A percentile compares a stretch with the other conserved stretches of the same genome.
These are phyloP conservation scores for Uropsilus gracilis DNA, from an alignment of 2,113 vertebrate genomes.

Conservation along the genomic window DNA sequence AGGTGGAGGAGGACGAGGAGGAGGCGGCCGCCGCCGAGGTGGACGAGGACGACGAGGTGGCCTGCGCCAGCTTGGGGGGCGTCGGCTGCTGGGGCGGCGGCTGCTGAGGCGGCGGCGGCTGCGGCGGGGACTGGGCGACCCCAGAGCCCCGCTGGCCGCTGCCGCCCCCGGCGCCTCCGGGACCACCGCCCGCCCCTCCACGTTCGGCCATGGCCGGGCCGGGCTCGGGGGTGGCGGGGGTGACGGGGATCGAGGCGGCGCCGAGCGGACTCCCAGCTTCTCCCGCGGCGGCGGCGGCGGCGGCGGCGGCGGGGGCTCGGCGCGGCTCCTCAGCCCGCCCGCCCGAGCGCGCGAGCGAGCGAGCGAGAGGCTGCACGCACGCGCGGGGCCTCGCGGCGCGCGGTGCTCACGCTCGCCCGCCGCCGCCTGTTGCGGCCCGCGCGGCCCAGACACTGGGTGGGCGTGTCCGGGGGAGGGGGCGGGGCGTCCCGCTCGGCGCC, in stretches of 20 bases:
- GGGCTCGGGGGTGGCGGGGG: neutral
- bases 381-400: slow-evolving; percentile 71
- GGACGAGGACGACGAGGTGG: slow-evolving; percentile 70
- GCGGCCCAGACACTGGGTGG: slow-evolving; percentile 66
- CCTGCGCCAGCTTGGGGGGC: slow-evolving; percentile 71
- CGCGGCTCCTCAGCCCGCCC: slow-evolving; percentile 57
- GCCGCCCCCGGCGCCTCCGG: slow-evolving; percentile 61
- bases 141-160: slow-evolving; percentile 62
- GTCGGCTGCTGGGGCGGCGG: slow-evolving; percentile 66
- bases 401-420: slow-evolving; percentile 71
- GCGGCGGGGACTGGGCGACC: slow-evolving; percentile 65
- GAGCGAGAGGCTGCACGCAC: slow-evolving; percentile 69
- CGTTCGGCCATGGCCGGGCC: slow-evolving; percentile 78
- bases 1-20: slow-evolving; percentile 75
- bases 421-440: slow-evolving; percentile 70
- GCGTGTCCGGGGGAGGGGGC: slow-evolving; percentile 68
- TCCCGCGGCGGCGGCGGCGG: slow-evolving; percentile 21
- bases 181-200: slow-evolving; percentile 67
- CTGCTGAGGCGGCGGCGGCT: slow-evolving; percentile 55
- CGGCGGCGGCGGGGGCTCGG: slow-evolving; percentile 19
- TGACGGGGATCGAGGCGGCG: neutral
- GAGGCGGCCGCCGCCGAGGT: slow-evolving; percentile 69
- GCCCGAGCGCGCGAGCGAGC: slow-evolving; percentile 60
- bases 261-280: neutral
- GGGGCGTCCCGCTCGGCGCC: neutral